Conservation (phyloP, 2,797 vertebrate genomes). For the Anabas testudineus region DNA sequence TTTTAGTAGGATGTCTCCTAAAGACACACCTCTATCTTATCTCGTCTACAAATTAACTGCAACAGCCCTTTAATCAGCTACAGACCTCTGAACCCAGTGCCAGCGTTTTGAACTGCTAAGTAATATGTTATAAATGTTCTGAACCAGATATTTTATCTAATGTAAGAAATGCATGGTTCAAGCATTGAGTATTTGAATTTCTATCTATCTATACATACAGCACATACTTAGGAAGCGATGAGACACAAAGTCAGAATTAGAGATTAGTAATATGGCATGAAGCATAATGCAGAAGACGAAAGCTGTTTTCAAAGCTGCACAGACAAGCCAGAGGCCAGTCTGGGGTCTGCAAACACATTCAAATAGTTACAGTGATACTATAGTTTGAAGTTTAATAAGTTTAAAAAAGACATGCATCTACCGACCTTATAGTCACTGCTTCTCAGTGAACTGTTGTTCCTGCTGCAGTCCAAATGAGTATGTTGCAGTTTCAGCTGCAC, state of each 20-base stretch:
- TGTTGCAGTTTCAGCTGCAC: constrained; percentile 28
- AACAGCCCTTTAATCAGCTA: constrained; percentile 17
- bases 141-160: not conserved
- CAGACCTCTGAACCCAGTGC: not conserved
- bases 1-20: too few relatives aligned
- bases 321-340: not conserved
- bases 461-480: constrained; percentile 37
- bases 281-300: not conserved
- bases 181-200: too few relatives aligned
- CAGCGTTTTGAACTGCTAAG: not conserved
- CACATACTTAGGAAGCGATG: too few relatives aligned
- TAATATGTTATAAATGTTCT: not conserved
- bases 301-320: constrained; percentile 62
- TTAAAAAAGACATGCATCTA: not conserved
- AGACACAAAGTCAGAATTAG: too few relatives aligned
- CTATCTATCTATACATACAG: too few relatives aligned
- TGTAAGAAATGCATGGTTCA: too few relatives aligned
- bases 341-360: not conserved
- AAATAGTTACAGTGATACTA: not conserved
- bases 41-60: not conserved
- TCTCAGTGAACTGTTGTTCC: not conserved
- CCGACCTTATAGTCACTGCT: constrained; percentile 55
- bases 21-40: not conserved
- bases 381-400: not conserved
- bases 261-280: not conserved